Evolutionary conservation across 2,888 invertebrate genomes (phyloP).

Genomic region (Brenthis ino): DNA sequence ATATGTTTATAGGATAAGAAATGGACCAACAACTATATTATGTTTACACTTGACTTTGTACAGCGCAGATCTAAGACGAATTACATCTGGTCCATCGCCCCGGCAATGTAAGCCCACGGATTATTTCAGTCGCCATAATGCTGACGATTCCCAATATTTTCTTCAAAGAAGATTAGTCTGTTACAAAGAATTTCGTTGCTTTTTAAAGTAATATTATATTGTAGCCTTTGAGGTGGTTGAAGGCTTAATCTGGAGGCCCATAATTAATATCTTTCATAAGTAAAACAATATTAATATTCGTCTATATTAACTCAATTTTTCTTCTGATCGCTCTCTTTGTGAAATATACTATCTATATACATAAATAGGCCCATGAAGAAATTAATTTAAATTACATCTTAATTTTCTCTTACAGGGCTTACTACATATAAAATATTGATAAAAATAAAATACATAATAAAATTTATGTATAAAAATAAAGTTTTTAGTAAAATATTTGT

Average conservation of each 20-base stretch:
- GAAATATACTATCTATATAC: not conserved
- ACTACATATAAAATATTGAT: no score
- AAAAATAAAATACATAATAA: no score
- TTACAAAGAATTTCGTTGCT: slow-evolving; percentile 8
- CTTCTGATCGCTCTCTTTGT: not conserved
- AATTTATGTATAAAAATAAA: no score
- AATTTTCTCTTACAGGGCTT: no score
- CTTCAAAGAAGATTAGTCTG: slow-evolving; percentile 25
- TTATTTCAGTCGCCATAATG: slow-evolving; percentile 46
- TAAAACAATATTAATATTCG: not conserved
- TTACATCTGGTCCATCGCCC: slow-evolving; percentile 23
- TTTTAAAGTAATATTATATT: slow-evolving; percentile 8
- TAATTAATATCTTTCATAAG: slow-evolving; percentile 4
- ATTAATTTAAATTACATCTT: not conserved
- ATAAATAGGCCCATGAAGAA: not conserved
- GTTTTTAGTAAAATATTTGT: no score
- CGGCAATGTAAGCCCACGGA: slow-evolving; percentile 44
- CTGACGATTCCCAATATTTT: slow-evolving; percentile 40
- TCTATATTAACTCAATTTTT: not conserved
- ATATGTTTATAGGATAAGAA: slow-evolving; percentile 5
- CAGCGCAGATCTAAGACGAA: slow-evolving; percentile 9
- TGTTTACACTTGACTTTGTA: slow-evolving; percentile 12
- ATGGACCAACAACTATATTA: slow-evolving; percentile 15
- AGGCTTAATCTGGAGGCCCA: slow-evolving; percentile 8
- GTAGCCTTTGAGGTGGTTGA: slow-evolving; percentile 8